These are phyloP conservation scores for Chirona hameri DNA, from an alignment of 2,888 invertebrate species.

Conservation along the genomic window DNA sequence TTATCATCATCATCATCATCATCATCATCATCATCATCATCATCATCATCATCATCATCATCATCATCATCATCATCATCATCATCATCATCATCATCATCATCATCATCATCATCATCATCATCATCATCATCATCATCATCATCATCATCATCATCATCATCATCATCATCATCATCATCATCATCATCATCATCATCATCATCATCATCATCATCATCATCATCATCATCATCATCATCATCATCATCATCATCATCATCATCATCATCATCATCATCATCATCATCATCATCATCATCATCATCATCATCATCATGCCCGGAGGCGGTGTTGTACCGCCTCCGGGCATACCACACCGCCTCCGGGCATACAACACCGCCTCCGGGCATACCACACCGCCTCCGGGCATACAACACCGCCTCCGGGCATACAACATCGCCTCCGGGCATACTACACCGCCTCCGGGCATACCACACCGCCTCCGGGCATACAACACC, in stretches of 20 bases:
- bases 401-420: no score
- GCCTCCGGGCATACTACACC: no score
- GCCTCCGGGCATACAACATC: no score
- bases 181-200: constrained; percentile 4
- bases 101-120: constrained; percentile 22
- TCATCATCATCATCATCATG: no score
- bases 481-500: no score
- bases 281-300: neutral
- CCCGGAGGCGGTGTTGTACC: no score
- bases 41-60: constrained; percentile 22
- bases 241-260: constrained; percentile 22
- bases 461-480: no score
- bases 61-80: constrained; percentile 22
- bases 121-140: constrained; percentile 10
- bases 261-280: constrained; percentile 22
- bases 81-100: constrained; percentile 22
- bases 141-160: neutral
- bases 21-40: constrained; percentile 10
- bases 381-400: no score
- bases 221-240: constrained; percentile 22
- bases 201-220: constrained; percentile 12
- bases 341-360: no score
- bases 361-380: no score
- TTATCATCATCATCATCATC: no score
- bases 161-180: constrained; percentile 2